These are phyloP conservation scores for Myathropa florea DNA, from an alignment of 2,888 invertebrate species.

Conservation along the genomic window DNA sequence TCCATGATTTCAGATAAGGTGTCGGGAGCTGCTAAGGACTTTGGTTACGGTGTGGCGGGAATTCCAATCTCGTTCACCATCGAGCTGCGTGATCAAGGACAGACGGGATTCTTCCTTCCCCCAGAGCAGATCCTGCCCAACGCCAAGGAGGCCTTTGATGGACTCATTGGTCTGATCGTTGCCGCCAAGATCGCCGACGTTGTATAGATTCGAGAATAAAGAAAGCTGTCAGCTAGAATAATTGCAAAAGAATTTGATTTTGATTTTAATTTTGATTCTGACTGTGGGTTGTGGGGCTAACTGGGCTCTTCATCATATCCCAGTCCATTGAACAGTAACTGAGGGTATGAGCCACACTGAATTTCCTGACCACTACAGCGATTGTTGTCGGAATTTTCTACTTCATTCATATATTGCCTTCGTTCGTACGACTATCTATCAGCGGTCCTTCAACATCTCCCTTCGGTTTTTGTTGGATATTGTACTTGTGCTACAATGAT, in stretches of 20 bases:
- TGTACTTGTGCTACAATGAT: too few relatives aligned
- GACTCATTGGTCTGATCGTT: slow-evolving; percentile 76
- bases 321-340: too few relatives aligned
- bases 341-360: too few relatives aligned
- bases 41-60: slow-evolving; percentile 81
- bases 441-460: not conserved
- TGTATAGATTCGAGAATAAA: not conserved
- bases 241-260: not conserved
- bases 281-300: too few relatives aligned
- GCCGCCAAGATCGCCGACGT: not conserved
- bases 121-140: slow-evolving; percentile 84
- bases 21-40: slow-evolving; percentile 79
- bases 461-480: too few relatives aligned
- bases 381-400: too few relatives aligned
- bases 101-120: slow-evolving; percentile 86
- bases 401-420: too few relatives aligned
- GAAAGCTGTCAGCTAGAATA: not conserved
- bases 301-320: too few relatives aligned
- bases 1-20: slow-evolving; percentile 72
- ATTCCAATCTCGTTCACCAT: slow-evolving; percentile 81
- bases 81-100: slow-evolving; percentile 85
- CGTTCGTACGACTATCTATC: too few relatives aligned
- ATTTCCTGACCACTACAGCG: too few relatives aligned
- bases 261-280: too few relatives aligned
- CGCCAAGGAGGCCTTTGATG: slow-evolving; percentile 82